These are phyloP conservation scores for Catotricha subobsoleta DNA, from an alignment of 2,888 invertebrate genomes.

Conservation along the genomic window DNA sequence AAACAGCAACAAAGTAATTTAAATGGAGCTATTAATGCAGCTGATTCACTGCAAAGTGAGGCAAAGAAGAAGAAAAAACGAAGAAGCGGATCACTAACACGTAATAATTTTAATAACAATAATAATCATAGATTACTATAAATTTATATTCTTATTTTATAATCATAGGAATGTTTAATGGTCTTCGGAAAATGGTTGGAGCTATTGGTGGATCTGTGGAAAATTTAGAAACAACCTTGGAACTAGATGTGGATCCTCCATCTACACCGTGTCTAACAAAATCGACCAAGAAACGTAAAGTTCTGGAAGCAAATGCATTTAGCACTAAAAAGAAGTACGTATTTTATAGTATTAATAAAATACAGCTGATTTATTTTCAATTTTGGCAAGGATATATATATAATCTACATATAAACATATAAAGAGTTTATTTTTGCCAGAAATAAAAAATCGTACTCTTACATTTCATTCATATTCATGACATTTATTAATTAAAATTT, in stretches of 20 bases:
- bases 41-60: slow-evolving; percentile 14
- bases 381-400: not conserved
- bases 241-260: slow-evolving; percentile 22
- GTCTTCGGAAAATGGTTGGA: slow-evolving; percentile 59
- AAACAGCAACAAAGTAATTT: not conserved
- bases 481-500: too few species aligned
- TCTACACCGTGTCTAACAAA: slow-evolving; percentile 41
- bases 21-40: not conserved
- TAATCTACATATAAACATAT: not conserved
- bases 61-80: slow-evolving; percentile 55
- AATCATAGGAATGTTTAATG: slow-evolving; percentile 50
- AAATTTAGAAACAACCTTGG: slow-evolving; percentile 26
- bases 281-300: slow-evolving; percentile 47
- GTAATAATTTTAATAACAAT: slow-evolving; percentile 32
- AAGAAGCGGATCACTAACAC: slow-evolving; percentile 70
- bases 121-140: slow-evolving; percentile 9
- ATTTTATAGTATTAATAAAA: not conserved
- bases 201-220: slow-evolving; percentile 36
- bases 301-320: slow-evolving; percentile 35
- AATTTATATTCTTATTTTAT: slow-evolving; percentile 13
- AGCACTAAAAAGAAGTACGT: slow-evolving; percentile 49
- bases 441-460: too few species aligned
- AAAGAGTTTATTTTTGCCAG: too few species aligned
- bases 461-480: too few species aligned
- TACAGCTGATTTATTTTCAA: not conserved